phyloP scores from a whole-genome alignment of 2,888 invertebrate genomes.

The Apamea crenata region DNA sequence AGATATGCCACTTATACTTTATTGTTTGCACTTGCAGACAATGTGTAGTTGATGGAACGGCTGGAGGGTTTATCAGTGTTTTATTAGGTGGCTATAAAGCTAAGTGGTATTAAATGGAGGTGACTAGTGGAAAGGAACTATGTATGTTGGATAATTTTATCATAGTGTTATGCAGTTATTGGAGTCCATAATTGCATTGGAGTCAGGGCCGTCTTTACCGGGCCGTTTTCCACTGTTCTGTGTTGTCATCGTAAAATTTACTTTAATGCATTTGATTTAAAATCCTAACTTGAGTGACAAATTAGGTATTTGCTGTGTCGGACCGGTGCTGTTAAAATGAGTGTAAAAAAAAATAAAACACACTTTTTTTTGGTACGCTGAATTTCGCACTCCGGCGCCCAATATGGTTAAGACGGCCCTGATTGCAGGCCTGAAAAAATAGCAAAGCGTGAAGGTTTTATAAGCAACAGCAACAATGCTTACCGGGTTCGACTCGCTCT shows the following conservation, averaged over 20 bases:
- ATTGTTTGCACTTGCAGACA: slow-evolving; percentile 58
- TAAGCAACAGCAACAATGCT: background rate
- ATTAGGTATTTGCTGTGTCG: too few relatives aligned
- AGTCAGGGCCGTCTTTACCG: too few relatives aligned
- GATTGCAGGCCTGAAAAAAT: background rate
- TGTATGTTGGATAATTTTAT: background rate
- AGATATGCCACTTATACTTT: slow-evolving; percentile 60
- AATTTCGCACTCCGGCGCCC: too few relatives aligned
- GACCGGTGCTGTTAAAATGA: too few relatives aligned
- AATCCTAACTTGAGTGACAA: too few relatives aligned
- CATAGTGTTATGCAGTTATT: background rate
- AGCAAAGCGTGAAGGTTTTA: background rate
- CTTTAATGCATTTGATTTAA: too few relatives aligned
- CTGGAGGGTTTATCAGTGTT: slow-evolving; percentile 25
- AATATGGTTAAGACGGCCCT: too few relatives aligned
- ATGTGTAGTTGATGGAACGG: slow-evolving; percentile 25
- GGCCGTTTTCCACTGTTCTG: too few relatives aligned
- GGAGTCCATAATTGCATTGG: background rate
- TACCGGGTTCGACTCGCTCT: background rate
- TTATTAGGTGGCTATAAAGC: slow-evolving; percentile 4
- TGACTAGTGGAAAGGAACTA: background rate
- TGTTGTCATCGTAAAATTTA: too few relatives aligned
- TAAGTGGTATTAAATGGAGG: background rate
- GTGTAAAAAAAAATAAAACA: too few relatives aligned
- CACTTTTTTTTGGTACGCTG: too few relatives aligned